phyloP scores from a whole-genome alignment of 1,140 invertebrate genomes.

The Nebria ingens region DNA sequence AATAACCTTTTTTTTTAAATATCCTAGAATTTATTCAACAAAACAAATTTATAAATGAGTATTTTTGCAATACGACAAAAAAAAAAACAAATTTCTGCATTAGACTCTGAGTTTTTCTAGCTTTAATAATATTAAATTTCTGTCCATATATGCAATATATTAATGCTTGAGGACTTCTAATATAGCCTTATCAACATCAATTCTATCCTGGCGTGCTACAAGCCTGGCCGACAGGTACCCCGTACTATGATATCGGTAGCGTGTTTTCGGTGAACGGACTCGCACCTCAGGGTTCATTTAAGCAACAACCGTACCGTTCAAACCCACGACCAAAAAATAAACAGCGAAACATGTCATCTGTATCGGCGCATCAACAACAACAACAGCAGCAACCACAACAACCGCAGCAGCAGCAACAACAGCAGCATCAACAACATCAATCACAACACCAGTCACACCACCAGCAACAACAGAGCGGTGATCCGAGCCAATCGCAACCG shows the following conservation, averaged over 20 bases:
- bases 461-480: neutral
- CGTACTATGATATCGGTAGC: conserved; percentile 59
- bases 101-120: too few relatives aligned
- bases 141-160: too few relatives aligned
- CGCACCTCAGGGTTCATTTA: conserved; percentile 54
- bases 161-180: too few relatives aligned
- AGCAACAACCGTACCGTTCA: conserved; percentile 34
- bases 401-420: conserved; percentile 26
- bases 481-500: conserved; percentile 22
- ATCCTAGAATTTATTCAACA: too few relatives aligned
- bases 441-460: neutral
- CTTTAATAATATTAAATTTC: too few relatives aligned
- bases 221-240: conserved; percentile 46
- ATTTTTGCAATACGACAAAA: too few relatives aligned
- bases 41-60: too few relatives aligned
- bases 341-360: conserved; percentile 3
- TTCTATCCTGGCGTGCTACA: conserved; percentile 47
- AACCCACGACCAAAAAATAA: conserved; percentile 20
- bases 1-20: too few relatives aligned
- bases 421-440: neutral
- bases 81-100: too few relatives aligned
- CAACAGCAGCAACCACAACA: conserved; percentile 25
- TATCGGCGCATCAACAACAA: neutral
- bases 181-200: conserved; percentile 33
- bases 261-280: conserved; percentile 67